Evolutionary conservation across 2,113 vertebrate genomes (phyloP).

Genomic region (Panthera leo): DNA sequence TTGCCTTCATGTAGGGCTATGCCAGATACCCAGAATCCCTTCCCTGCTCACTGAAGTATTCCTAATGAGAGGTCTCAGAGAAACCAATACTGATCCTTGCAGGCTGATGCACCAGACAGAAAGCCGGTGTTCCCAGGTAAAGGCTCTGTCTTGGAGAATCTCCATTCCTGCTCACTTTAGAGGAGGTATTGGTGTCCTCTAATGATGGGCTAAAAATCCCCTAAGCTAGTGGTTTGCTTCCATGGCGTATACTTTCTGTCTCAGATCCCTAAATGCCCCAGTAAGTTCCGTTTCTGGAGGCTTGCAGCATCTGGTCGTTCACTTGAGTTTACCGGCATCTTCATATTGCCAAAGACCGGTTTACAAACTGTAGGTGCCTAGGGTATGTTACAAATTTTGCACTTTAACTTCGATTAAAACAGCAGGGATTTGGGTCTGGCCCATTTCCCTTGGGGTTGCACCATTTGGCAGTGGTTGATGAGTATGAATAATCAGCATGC

Average conservation of each 20-base stretch:
- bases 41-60: not conserved
- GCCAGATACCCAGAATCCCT: not conserved
- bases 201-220: not conserved
- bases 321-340: not conserved
- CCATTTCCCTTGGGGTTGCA: not conserved
- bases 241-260: accelerated
- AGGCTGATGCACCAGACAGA: not conserved
- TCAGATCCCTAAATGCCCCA: not conserved
- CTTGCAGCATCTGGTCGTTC: not conserved
- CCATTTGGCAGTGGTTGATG: not conserved
- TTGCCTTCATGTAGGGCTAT: accelerated
- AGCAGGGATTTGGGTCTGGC: not conserved
- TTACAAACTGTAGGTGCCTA: not conserved
- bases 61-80: not conserved
- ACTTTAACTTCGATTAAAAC: not conserved
- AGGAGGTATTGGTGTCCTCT: too few relatives aligned
- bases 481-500: not conserved
- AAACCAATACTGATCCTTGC: not conserved
- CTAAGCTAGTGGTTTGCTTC: not conserved
- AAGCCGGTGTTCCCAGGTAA: not conserved
- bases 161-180: not conserved
- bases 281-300: not conserved
- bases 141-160: accelerated
- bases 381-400: not conserved
- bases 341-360: not conserved